Conservation (phyloP, 2,113 vertebrate species). For the Fregetta grallaria region DNA sequence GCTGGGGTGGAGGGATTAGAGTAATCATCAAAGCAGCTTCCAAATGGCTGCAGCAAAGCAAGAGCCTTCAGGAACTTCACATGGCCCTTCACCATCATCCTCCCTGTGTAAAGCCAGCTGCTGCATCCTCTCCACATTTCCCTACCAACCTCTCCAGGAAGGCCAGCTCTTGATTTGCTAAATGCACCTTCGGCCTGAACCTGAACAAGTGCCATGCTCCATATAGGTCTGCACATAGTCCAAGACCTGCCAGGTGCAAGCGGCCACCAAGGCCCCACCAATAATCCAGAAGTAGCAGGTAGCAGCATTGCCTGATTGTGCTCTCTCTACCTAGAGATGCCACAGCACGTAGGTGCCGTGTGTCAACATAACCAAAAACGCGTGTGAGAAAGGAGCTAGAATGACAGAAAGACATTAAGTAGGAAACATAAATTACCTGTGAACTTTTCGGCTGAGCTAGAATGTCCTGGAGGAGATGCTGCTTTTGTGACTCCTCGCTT, state of each 20-base stretch:
- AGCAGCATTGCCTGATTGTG: neutral
- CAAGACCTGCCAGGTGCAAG: neutral
- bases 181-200: neutral
- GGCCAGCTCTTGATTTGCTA: neutral
- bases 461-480: constrained; percentile 37
- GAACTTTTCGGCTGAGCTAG: neutral
- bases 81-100: neutral
- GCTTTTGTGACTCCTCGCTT: constrained; percentile 10
- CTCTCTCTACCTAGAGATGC: neutral
- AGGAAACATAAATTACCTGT: constrained; percentile 44
- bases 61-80: neutral
- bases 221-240: rapidly evolving
- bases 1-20: neutral
- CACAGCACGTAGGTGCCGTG: neutral
- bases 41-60: neutral
- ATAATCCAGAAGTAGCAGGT: neutral
- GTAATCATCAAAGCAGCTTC: neutral
- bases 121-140: neutral
- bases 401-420: neutral
- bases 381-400: neutral
- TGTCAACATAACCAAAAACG: neutral
- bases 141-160: neutral
- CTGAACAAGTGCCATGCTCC: rapidly evolving
- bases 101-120: rapidly evolving
- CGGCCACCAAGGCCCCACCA: neutral